These are phyloP conservation scores for Hemaris fuciformis DNA, from an alignment of 2,888 invertebrate genomes.

Conservation along the genomic window DNA sequence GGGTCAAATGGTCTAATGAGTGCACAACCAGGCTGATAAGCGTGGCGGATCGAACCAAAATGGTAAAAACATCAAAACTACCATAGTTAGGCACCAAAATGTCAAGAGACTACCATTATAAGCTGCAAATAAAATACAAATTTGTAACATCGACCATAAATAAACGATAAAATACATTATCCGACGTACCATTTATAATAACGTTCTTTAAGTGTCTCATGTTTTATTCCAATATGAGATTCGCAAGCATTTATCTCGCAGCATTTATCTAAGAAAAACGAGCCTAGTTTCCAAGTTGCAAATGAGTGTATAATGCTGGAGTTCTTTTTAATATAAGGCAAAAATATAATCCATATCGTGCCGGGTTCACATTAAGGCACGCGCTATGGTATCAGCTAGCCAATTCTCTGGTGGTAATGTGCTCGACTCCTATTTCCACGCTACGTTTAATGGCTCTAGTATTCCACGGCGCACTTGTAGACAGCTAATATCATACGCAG, in stretches of 20 bases:
- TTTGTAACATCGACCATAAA: not conserved
- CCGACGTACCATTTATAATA: not conserved
- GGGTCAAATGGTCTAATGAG: slow-evolving; percentile 36
- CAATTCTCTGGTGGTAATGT: not conserved
- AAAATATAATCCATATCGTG: not conserved
- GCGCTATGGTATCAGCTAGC: not conserved
- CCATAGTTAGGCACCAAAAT: not conserved
- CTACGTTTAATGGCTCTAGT: not conserved
- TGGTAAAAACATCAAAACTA: not conserved
- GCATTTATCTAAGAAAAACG: not conserved
- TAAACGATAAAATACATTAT: not conserved
- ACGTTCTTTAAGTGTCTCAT: not conserved
- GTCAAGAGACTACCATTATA: not conserved
- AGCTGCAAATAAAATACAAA: not conserved
- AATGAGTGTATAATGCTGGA: not conserved
- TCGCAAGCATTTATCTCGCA: not conserved
- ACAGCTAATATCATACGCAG: slow-evolving; percentile 50
- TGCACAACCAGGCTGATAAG: slow-evolving; percentile 19
- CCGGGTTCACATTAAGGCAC: not conserved
- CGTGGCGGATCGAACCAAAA: not conserved
- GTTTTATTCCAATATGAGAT: not conserved
- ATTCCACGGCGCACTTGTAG: slow-evolving; percentile 29
- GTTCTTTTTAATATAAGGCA: not conserved
- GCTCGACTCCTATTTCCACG: not conserved
- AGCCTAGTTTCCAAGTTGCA: not conserved